Percentiles rank a stretch among this genome's conserved stretches.
These are phyloP conservation scores for Allygus modestus DNA, from an alignment of 2,888 invertebrate species.

Conservation along the genomic window DNA sequence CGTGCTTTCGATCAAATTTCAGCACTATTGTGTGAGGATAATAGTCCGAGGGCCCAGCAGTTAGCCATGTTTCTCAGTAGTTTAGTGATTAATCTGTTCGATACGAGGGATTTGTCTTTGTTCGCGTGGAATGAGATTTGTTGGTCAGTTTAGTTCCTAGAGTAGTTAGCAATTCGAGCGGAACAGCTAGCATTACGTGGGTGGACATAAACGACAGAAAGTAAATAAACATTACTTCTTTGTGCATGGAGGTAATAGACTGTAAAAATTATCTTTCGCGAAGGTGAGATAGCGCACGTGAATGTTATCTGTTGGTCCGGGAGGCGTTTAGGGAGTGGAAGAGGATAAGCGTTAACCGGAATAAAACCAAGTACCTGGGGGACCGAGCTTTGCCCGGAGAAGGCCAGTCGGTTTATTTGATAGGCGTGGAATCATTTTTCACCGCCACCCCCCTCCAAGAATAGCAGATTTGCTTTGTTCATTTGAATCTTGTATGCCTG, in stretches of 20 bases:
- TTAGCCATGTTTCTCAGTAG: not conserved
- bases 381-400: no score
- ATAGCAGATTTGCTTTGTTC: no score
- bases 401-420: not conserved
- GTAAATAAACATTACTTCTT: not conserved
- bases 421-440: no score
- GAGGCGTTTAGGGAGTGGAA: not conserved
- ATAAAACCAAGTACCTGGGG: no score
- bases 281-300: not conserved
- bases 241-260: not conserved
- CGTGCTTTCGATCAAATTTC: not conserved
- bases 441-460: no score
- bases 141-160: no score
- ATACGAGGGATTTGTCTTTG: no score
- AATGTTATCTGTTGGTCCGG: not conserved
- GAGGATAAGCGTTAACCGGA: not conserved
- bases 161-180: not conserved
- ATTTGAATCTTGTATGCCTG: no score
- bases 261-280: not conserved
- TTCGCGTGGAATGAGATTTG: no score
- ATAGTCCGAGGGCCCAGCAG: not conserved
- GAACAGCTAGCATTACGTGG: not conserved
- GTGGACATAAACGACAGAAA: not conserved
- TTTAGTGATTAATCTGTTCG: not conserved
- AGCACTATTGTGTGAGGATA: not conserved